These are phyloP conservation scores for Xenentodon cancila DNA, from an alignment of 2,797 vertebrate species.

Conservation along the genomic window DNA sequence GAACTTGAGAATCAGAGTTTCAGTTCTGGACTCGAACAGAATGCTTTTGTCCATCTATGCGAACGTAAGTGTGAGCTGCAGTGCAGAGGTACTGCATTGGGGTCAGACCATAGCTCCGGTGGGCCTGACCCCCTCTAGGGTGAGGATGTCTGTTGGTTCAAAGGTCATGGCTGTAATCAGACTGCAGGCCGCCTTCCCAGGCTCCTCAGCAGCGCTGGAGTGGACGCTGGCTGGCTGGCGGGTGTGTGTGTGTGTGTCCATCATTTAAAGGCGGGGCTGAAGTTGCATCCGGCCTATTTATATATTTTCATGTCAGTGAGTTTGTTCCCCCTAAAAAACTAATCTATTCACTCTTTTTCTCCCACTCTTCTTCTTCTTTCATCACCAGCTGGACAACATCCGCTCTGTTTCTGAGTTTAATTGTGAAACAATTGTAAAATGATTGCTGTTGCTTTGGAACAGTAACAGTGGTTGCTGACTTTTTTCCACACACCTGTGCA, in stretches of 20 bases:
- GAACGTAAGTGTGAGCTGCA: constrained; percentile 32
- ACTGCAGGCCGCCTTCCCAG: constrained; percentile 81
- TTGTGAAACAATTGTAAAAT: constrained; percentile 67
- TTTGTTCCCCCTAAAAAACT: constrained; percentile 20
- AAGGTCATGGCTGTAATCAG: constrained; percentile 81
- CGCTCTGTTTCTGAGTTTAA: constrained; percentile 64
- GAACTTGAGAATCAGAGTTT: constrained; percentile 65
- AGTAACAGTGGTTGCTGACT: constrained; percentile 75
- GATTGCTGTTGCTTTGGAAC: constrained; percentile 73
- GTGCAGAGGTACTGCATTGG: constrained; percentile 44
- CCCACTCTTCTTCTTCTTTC: constrained; percentile 35
- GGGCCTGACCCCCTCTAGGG: constrained; percentile 76
- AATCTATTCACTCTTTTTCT: constrained; percentile 34
- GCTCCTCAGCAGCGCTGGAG: constrained; percentile 52
- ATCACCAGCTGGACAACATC: constrained; percentile 66
- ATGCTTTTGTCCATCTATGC: constrained; percentile 59
- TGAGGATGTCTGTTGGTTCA: constrained; percentile 71
- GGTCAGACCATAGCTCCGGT: constrained; percentile 75
- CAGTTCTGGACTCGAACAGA: constrained; percentile 57
- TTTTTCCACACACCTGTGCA: constrained; percentile 74
- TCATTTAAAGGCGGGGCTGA: constrained; percentile 34
- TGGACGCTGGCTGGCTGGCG: constrained; percentile 17
- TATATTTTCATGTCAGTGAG: constrained; percentile 32
- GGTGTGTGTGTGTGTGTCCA: constrained; percentile 27
- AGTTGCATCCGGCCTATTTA: constrained; percentile 35